A percentile compares a stretch with the other conserved stretches of the same genome.
Evolutionary conservation across 2,113 vertebrate genomes (phyloP).

Genomic region (Mugil cephalus): DNA sequence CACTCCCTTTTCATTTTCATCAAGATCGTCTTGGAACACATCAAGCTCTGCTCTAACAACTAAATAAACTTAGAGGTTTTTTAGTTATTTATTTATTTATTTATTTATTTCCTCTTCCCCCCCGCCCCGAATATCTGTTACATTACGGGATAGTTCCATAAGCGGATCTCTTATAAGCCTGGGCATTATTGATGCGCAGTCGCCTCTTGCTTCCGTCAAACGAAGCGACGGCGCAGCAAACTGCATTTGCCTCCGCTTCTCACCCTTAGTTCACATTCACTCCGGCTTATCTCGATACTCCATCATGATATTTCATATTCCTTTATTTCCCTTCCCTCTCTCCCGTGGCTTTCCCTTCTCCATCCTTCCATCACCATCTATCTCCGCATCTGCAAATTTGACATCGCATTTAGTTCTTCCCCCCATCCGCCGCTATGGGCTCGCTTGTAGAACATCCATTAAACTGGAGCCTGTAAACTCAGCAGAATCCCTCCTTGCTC

Average conservation of each 20-base stretch:
- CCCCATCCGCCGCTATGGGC: slow-evolving; percentile 38
- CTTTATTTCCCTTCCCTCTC: slow-evolving; percentile 49
- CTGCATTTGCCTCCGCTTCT: slow-evolving; percentile 54
- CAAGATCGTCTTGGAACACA: slow-evolving; percentile 76
- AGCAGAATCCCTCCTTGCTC: slow-evolving; percentile 52
- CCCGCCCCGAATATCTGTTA: slow-evolving; percentile 68
- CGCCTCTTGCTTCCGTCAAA: slow-evolving; percentile 64
- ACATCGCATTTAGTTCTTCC: slow-evolving; percentile 60
- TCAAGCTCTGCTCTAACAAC: slow-evolving; percentile 69
- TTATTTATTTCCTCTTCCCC: slow-evolving; percentile 63
- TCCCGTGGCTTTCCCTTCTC: slow-evolving; percentile 55
- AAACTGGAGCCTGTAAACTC: slow-evolving; percentile 61
- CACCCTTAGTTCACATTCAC: slow-evolving; percentile 47
- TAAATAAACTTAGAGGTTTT: slow-evolving; percentile 74
- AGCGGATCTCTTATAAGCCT: slow-evolving; percentile 65
- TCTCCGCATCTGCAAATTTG: slow-evolving; percentile 64
- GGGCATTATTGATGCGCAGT: slow-evolving; percentile 76
- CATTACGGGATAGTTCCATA: slow-evolving; percentile 75
- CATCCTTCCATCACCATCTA: slow-evolving; percentile 64
- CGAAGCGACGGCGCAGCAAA: slow-evolving; percentile 62
- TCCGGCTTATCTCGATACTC: slow-evolving; percentile 52
- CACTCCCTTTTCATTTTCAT: slow-evolving; percentile 74
- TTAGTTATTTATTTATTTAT: slow-evolving; percentile 71
- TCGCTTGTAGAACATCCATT: slow-evolving; percentile 58
- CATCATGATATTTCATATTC: slow-evolving; percentile 66